Conservation (phyloP, 2,888 invertebrate species). For the Spicauda simplicius region DNA sequence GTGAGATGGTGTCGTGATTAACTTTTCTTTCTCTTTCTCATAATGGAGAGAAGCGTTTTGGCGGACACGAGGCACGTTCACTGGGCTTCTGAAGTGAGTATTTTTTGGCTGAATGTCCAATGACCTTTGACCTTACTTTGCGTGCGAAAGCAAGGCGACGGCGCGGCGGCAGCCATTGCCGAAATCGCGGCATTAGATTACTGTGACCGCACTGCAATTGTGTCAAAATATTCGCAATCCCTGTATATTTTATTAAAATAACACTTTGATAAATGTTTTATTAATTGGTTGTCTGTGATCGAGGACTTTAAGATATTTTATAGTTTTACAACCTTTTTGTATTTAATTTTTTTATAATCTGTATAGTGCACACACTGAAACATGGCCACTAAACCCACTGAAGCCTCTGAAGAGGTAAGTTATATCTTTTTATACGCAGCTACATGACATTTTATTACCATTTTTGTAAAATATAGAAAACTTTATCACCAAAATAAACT, state of each 20-base stretch:
- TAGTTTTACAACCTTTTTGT: background rate
- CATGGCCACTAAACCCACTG: constrained; percentile 17
- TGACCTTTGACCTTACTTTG: constrained; percentile 50
- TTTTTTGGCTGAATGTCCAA: constrained; percentile 44
- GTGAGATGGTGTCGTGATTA: constrained; percentile 74
- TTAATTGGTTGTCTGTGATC: background rate
- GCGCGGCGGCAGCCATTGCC: constrained; percentile 29
- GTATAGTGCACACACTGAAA: constrained; percentile 6
- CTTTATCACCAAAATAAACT: background rate
- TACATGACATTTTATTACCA: too few relatives aligned
- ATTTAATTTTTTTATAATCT: background rate
- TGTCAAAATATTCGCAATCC: constrained; percentile 34
- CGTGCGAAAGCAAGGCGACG: constrained; percentile 35
- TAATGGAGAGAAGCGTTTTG: constrained; percentile 80
- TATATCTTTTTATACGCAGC: too few relatives aligned
- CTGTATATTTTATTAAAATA: constrained; percentile 26
- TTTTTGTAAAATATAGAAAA: background rate
- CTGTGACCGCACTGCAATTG: constrained; percentile 30
- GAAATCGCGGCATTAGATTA: constrained; percentile 33
- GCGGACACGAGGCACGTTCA: constrained; percentile 73
- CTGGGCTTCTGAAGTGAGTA: constrained; percentile 80
- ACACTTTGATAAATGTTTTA: constrained; percentile 11
- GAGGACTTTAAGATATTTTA: constrained; percentile 1
- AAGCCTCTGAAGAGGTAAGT: constrained; percentile 35
- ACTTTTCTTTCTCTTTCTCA: constrained; percentile 55